Conservation (phyloP, 2,797 vertebrate species). For the Lagodon rhomboides region DNA sequence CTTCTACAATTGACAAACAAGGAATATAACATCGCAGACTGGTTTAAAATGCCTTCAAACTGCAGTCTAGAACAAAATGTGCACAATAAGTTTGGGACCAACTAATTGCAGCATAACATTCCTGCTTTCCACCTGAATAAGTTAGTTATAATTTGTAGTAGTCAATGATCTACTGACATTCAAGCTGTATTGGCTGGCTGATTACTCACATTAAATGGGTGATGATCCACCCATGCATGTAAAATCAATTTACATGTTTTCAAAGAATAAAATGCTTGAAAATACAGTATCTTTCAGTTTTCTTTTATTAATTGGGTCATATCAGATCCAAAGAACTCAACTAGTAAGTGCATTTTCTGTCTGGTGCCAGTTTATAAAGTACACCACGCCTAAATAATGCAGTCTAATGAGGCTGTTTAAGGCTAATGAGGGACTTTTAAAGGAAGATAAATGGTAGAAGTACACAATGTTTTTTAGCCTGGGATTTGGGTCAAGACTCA, state of each 20-base stretch:
- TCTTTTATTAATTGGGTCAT: too few relatives aligned
- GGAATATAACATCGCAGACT: neutral
- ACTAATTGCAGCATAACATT: neutral
- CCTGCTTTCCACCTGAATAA: neutral
- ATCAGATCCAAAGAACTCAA: too few relatives aligned
- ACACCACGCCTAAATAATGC: too few relatives aligned
- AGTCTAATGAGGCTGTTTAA: too few relatives aligned
- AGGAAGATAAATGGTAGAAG: neutral
- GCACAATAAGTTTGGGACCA: neutral
- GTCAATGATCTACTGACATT: slow-evolving; percentile 23
- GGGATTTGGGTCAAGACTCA: neutral
- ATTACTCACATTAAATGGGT: neutral
- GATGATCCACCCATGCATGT: too few relatives aligned
- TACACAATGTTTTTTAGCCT: neutral
- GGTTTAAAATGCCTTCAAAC: neutral
- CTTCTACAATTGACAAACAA: neutral
- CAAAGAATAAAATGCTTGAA: neutral
- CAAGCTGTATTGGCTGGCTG: neutral
- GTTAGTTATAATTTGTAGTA: neutral
- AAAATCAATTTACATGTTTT: neutral
- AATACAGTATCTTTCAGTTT: neutral
- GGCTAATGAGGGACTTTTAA: neutral
- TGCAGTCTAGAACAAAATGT: neutral
- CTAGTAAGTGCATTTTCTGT: too few relatives aligned
- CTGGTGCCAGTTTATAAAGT: too few relatives aligned